These are phyloP conservation scores for Cladorhizidae sp. DNA, from an alignment of 37 sponge, comb jelly and placozoan species.

Conservation along the genomic window DNA sequence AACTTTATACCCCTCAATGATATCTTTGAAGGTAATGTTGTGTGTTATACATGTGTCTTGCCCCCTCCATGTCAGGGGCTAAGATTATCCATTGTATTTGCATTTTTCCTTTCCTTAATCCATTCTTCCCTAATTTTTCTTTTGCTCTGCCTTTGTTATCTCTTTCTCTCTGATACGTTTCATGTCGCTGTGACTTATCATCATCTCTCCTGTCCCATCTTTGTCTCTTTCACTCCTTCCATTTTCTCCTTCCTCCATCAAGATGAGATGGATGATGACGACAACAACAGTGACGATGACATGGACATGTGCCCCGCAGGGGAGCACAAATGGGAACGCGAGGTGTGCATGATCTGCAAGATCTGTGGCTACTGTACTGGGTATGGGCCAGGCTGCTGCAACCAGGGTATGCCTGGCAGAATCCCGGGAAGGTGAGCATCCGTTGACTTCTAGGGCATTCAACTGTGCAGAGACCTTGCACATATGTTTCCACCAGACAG, in stretches of 20 bases:
- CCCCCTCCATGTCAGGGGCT: too few relatives aligned
- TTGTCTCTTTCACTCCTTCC: not conserved
- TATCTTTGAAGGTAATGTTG: slow-evolving; percentile 27
- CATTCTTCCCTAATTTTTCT: too few relatives aligned
- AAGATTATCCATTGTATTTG: too few relatives aligned
- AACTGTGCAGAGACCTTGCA: too few relatives aligned
- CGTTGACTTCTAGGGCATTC: too few relatives aligned
- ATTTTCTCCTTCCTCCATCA: too few relatives aligned
- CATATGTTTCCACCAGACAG: too few relatives aligned
- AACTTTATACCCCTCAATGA: slow-evolving; percentile 68
- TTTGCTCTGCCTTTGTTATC: not conserved
- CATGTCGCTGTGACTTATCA: not conserved
- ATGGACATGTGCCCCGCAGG: slow-evolving; percentile 71
- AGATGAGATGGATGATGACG: slow-evolving; percentile 22
- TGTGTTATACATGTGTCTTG: too few relatives aligned
- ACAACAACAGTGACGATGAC: slow-evolving; percentile 52
- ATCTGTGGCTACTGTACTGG: slow-evolving; percentile 95
- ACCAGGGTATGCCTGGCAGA: slow-evolving; percentile 71
- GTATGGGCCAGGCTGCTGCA: slow-evolving; percentile 91
- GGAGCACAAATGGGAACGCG: slow-evolving; percentile 77
- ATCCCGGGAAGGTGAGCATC: slow-evolving; percentile 89
- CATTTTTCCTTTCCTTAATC: too few relatives aligned
- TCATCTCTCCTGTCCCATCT: not conserved
- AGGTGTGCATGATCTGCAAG: slow-evolving; percentile 79
- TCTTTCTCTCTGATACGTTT: not conserved